A percentile compares a stretch with the other conserved stretches of the same genome.
phyloP scores from a whole-genome alignment of 2,888 invertebrate genomes.

The Pristionchus mayeri region DNA sequence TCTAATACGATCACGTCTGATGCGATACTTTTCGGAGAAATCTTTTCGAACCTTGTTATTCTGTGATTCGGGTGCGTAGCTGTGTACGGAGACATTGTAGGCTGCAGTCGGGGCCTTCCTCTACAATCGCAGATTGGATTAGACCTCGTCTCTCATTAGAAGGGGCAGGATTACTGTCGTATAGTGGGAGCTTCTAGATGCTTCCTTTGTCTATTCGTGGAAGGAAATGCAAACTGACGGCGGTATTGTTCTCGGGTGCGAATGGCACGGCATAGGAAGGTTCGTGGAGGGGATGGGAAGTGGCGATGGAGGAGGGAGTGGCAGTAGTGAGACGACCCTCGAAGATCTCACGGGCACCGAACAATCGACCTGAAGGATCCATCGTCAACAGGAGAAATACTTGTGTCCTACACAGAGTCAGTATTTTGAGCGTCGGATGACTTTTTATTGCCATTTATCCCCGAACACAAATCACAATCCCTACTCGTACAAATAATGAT shows the following conservation, averaged over 20 bases:
- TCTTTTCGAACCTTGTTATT: constrained; percentile 18
- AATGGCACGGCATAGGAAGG: constrained; percentile 30
- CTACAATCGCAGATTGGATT: background rate
- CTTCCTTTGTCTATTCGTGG: background rate
- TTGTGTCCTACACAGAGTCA: no score
- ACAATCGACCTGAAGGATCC: constrained; percentile 59
- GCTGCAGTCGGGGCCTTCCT: constrained; percentile 14
- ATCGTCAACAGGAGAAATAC: no score
- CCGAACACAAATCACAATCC: no score
- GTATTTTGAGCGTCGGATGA: no score
- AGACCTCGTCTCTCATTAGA: no score
- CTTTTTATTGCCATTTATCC: no score
- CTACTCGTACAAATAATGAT: no score
- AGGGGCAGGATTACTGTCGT: no score
- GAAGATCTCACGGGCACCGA: constrained; percentile 64
- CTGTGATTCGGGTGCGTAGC: background rate
- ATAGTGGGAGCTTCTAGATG: background rate
- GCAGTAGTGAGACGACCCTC: constrained; percentile 15
- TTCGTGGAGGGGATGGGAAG: constrained; percentile 27
- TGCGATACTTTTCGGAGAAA: no score
- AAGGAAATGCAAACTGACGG: background rate
- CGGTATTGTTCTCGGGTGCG: background rate
- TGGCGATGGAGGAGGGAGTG: background rate
- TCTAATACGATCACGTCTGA: no score
- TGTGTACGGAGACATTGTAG: constrained; percentile 29